phyloP scores from a whole-genome alignment of 2,888 invertebrate species.

The Melinaea marsaeus region DNA sequence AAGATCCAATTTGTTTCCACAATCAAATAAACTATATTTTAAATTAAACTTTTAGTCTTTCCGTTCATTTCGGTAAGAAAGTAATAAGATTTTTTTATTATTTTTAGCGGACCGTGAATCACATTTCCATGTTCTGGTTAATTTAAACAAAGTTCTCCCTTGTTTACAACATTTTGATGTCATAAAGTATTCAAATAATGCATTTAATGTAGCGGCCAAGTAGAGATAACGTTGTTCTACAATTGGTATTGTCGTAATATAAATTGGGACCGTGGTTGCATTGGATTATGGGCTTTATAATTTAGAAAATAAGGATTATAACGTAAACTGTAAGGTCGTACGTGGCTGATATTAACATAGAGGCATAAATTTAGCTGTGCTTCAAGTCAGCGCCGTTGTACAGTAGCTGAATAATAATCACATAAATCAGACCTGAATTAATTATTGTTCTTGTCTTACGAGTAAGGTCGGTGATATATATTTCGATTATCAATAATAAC shows the following conservation, averaged over 20 bases:
- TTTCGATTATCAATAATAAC: background rate
- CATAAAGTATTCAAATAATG: constrained; percentile 22
- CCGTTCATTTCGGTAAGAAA: no score
- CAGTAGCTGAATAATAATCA: constrained; percentile 63
- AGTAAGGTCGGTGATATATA: constrained; percentile 28
- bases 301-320: constrained; percentile 14
- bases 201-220: constrained; percentile 22
- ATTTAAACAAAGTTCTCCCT: background rate
- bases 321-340: constrained; percentile 40
- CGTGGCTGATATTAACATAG: constrained; percentile 51
- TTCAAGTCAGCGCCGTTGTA: constrained; percentile 46
- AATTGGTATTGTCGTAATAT: constrained; percentile 15
- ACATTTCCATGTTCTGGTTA: background rate
- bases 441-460: constrained; percentile 54
- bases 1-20: no score
- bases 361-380: constrained; percentile 51
- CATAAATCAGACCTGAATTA: constrained; percentile 70
- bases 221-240: constrained; percentile 22
- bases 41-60: no score
- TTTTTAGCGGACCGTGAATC: background rate
- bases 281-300: constrained; percentile 7
- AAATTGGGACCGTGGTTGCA: constrained; percentile 11
- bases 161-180: constrained; percentile 16
- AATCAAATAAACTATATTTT: no score
- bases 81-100: background rate